phyloP scores from a whole-genome alignment of 1,140 invertebrate genomes.

The Penaeus vannamei region DNA sequence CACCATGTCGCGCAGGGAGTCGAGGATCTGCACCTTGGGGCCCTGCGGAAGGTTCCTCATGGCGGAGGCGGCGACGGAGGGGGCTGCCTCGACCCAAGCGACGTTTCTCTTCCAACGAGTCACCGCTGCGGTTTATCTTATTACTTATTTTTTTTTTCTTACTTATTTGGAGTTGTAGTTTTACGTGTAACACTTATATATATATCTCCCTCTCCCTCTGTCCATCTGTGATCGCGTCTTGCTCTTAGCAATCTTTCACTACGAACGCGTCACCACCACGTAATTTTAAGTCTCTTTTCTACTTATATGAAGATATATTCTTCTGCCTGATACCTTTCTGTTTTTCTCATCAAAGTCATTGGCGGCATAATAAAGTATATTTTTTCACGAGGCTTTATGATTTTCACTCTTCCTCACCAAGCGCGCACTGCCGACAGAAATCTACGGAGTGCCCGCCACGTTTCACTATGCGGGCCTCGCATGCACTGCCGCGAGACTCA shows the following conservation, averaged over 20 bases:
- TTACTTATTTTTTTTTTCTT: conserved; percentile 6
- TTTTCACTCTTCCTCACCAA: too few species aligned
- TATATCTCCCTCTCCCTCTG: neutral
- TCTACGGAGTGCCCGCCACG: too few species aligned
- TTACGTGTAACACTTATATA: neutral
- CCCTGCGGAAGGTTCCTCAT: neutral
- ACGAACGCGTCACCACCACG: neutral
- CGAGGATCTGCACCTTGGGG: conserved; percentile 14
- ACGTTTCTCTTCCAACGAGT: too few species aligned
- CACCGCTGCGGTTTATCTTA: neutral
- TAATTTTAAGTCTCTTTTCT: neutral
- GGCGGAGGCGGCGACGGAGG: neutral
- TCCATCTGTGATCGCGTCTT: neutral
- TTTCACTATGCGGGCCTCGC: too few species aligned
- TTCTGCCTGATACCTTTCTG: too few species aligned
- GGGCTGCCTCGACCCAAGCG: too few species aligned
- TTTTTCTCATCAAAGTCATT: too few species aligned
- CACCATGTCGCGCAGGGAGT: conserved; percentile 41
- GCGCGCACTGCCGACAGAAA: too few species aligned
- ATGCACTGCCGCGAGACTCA: too few species aligned
- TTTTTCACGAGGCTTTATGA: too few species aligned
- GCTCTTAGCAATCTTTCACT: neutral
- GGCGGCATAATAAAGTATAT: too few species aligned
- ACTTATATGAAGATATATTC: too few species aligned
- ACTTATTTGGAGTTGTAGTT: neutral